Conservation (phyloP, 2,888 invertebrate genomes). For the Dione juno region DNA sequence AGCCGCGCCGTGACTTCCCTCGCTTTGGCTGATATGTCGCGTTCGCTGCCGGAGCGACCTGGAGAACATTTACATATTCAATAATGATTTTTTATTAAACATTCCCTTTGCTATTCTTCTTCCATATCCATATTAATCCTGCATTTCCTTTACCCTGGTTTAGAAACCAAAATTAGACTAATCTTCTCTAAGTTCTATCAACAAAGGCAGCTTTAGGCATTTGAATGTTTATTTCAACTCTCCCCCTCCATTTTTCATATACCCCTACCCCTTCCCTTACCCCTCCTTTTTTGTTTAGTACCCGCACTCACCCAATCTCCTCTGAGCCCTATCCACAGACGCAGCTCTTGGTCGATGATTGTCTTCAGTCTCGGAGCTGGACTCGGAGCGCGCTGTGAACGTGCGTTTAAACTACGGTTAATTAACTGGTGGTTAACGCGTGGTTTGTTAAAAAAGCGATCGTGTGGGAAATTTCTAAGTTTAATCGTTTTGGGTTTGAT, state of each 20-base stretch:
- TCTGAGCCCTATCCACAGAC: constrained; percentile 82
- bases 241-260: no score
- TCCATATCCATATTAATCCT: no score
- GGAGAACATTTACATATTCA: no score
- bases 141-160: no score
- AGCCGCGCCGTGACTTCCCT: constrained; percentile 76
- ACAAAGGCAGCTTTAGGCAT: no score
- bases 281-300: neutral
- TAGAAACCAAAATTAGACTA: no score
- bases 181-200: no score
- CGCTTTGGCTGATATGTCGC: constrained; percentile 77
- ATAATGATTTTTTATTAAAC: no score
- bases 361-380: constrained; percentile 88
- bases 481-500: no score
- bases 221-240: no score
- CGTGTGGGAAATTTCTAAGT: neutral
- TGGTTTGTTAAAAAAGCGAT: constrained; percentile 6
- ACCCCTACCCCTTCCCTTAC: no score
- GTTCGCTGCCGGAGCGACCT: constrained; percentile 82
- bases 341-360: constrained; percentile 86
- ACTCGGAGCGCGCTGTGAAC: constrained; percentile 86
- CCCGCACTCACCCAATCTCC: constrained; percentile 64
- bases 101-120: no score
- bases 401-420: constrained; percentile 27
- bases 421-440: constrained; percentile 10